Conservation (phyloP, 2,113 vertebrate species). For the Microtus richardsoni region DNA sequence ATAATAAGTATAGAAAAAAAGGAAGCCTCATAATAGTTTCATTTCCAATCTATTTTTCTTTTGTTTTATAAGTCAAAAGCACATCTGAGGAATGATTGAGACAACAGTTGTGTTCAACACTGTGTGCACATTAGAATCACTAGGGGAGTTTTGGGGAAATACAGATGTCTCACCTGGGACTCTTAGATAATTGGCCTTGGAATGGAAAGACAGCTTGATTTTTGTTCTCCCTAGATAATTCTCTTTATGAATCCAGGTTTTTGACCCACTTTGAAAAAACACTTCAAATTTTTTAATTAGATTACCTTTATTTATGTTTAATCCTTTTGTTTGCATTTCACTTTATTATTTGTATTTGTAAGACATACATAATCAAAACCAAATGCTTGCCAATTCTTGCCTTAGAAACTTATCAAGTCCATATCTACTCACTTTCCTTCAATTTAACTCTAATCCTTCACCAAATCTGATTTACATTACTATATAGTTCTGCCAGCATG, state of each 20-base stretch:
- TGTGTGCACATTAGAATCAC: conserved; percentile 34
- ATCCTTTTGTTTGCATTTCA: background rate
- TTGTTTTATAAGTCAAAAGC: conserved; percentile 50
- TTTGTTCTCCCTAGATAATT: conserved; percentile 31
- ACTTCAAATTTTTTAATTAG: background rate
- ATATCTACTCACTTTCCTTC: background rate
- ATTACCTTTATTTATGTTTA: conserved; percentile 22
- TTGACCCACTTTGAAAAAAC: conserved; percentile 27
- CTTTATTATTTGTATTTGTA: background rate
- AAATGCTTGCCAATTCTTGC: background rate
- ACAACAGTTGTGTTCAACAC: conserved; percentile 7
- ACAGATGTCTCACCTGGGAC: conserved; percentile 56
- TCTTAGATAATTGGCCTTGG: conserved; percentile 61
- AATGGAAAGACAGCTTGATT: conserved; percentile 1
- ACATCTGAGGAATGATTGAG: conserved; percentile 66
- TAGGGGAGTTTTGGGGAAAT: conserved; percentile 47
- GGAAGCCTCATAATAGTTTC: background rate
- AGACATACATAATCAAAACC: background rate
- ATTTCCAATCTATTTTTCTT: background rate
- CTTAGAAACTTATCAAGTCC: background rate
- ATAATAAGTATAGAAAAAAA: background rate
- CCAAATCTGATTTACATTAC: background rate
- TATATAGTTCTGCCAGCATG: background rate
- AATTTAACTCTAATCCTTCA: background rate
- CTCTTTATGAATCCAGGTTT: conserved; percentile 31